Conservation (phyloP, 2,888 invertebrate genomes). For the Drosophila atripex region DNA sequence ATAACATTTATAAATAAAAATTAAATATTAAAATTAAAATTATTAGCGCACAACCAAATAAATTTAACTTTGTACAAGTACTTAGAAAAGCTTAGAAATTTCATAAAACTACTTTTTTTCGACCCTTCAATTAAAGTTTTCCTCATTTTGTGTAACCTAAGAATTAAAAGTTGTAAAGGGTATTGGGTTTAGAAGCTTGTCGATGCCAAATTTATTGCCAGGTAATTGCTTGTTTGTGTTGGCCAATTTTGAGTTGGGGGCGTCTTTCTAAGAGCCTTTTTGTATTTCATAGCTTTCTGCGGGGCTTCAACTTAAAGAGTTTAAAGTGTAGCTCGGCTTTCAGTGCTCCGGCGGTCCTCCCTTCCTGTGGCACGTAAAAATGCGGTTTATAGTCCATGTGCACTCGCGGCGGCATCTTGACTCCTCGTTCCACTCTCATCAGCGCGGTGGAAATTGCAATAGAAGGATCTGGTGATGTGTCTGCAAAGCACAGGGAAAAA, state of each 20-base stretch:
- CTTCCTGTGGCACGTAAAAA: slow-evolving; percentile 61
- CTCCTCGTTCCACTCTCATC: slow-evolving; percentile 39
- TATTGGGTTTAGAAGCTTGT: slow-evolving; percentile 24
- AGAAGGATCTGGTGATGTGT: slow-evolving; percentile 14
- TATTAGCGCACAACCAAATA: too few relatives aligned
- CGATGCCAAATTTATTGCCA: slow-evolving; percentile 54
- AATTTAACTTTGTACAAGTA: too few relatives aligned
- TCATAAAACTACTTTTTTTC: too few relatives aligned
- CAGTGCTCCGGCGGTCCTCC: slow-evolving; percentile 31
- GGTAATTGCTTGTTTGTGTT: slow-evolving; percentile 62
- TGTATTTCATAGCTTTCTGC: slow-evolving; percentile 8
- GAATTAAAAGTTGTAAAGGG: neutral
- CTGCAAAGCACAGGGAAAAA: slow-evolving; percentile 8
- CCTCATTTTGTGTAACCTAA: too few relatives aligned
- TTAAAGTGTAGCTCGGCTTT: slow-evolving; percentile 46
- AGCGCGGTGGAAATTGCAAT: slow-evolving; percentile 28
- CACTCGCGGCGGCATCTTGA: slow-evolving; percentile 41
- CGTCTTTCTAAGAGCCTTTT: slow-evolving; percentile 14
- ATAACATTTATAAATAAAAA: too few relatives aligned
- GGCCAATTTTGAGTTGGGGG: slow-evolving; percentile 22
- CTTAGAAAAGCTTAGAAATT: too few relatives aligned
- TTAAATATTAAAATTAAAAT: too few relatives aligned
- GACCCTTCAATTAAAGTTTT: too few relatives aligned
- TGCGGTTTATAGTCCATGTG: slow-evolving; percentile 71
- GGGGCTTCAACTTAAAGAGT: slow-evolving; percentile 32